phyloP scores from a whole-genome alignment of 2,888 invertebrate genomes.

The Hemicrepidius hirtus region DNA sequence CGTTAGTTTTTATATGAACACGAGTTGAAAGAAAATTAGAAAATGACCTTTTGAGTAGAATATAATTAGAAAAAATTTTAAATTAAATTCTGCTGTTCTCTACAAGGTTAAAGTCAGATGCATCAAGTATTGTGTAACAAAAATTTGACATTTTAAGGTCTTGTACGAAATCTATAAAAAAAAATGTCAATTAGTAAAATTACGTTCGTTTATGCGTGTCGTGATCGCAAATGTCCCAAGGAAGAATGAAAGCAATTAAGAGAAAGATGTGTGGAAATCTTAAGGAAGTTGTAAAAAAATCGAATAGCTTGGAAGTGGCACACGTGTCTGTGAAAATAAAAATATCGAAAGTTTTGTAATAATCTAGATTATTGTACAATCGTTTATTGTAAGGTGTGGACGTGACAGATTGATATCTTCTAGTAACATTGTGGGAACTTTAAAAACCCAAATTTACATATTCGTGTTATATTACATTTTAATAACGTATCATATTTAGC shows the following conservation, averaged over 20 bases:
- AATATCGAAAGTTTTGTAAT: conserved; percentile 16
- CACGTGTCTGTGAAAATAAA: conserved; percentile 13
- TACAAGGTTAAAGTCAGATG: conserved; percentile 7
- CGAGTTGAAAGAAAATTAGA: conserved; percentile 1
- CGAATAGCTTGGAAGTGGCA: background rate
- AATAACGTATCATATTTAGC: too few relatives aligned
- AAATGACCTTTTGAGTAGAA: conserved; percentile 8
- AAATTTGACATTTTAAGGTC: conserved; percentile 8
- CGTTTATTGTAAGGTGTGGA: conserved; percentile 11
- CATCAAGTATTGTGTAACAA: background rate
- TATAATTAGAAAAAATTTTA: conserved; percentile 2
- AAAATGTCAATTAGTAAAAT: background rate
- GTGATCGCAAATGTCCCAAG: background rate
- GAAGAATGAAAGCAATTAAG: conserved; percentile 1
- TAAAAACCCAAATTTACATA: conserved; percentile 2
- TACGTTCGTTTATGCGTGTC: background rate
- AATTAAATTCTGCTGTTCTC: background rate
- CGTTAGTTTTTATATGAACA: background rate
- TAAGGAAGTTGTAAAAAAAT: conserved; percentile 11
- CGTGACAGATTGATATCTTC: background rate
- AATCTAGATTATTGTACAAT: conserved; percentile 21
- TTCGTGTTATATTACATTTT: background rate
- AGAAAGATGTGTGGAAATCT: background rate
- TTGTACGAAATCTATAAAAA: background rate
- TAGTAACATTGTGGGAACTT: background rate